Evolutionary conservation across 2,888 invertebrate species (phyloP).

Genomic region (Macaria notata): DNA sequence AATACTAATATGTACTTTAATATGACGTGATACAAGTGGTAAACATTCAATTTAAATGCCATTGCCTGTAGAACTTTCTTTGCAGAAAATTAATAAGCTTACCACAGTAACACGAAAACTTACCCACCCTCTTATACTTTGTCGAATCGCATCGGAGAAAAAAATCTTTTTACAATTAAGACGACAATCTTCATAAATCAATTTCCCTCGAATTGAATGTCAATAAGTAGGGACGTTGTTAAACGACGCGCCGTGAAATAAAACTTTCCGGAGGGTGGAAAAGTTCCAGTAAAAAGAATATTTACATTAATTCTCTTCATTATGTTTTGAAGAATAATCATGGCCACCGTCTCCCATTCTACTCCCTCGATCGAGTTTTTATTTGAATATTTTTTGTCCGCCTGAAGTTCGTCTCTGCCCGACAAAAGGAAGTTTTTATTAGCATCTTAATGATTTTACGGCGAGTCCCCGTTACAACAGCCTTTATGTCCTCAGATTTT

Average conservation of each 20-base stretch:
- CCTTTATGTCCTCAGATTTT: constrained; percentile 83
- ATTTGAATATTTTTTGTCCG: constrained; percentile 80
- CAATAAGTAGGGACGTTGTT: constrained; percentile 81
- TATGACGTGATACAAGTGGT: no score
- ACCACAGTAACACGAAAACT: no score
- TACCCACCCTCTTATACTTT: constrained; percentile 24
- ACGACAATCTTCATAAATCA: constrained; percentile 82
- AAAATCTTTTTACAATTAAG: constrained; percentile 77
- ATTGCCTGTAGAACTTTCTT: no score
- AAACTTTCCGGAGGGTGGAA: constrained; percentile 81
- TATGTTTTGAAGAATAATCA: constrained; percentile 84
- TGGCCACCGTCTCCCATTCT: constrained; percentile 75
- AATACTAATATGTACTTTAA: no score
- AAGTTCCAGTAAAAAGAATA: constrained; percentile 79
- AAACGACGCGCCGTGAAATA: constrained; percentile 81
- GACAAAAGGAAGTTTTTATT: constrained; percentile 83
- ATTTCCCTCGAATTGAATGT: constrained; percentile 82
- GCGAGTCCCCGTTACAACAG: constrained; percentile 81
- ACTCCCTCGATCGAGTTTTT: constrained; percentile 80
- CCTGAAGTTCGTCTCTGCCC: constrained; percentile 74
- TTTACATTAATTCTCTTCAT: constrained; percentile 84
- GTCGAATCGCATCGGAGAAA: constrained; percentile 28
- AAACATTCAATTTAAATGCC: no score
- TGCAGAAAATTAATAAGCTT: no score
- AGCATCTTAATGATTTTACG: constrained; percentile 84